These are phyloP conservation scores for Saccostrea cuccullata DNA, from an alignment of 1,140 invertebrate genomes.

Conservation along the genomic window DNA sequence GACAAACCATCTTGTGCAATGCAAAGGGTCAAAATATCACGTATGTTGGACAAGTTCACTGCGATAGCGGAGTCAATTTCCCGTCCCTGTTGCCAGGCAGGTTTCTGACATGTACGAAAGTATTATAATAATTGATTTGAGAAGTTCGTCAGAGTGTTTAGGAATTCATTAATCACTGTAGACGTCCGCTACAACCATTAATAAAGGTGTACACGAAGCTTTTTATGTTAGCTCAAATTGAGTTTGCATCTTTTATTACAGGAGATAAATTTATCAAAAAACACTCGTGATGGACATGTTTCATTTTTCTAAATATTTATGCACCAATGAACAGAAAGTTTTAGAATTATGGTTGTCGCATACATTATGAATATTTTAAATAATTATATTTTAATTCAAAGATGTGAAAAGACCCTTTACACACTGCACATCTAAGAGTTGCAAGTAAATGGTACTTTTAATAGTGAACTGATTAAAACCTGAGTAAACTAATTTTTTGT, in stretches of 20 bases:
- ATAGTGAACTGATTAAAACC: too few relatives aligned
- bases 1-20: not conserved
- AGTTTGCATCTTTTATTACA: not conserved
- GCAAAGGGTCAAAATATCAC: too few relatives aligned
- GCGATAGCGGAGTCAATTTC: not conserved
- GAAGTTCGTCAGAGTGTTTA: constrained; percentile 1
- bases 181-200: not conserved
- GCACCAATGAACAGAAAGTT: constrained; percentile 17
- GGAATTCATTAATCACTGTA: not conserved
- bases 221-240: constrained; percentile 11
- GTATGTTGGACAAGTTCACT: too few relatives aligned
- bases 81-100: not conserved
- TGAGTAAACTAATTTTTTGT: too few relatives aligned
- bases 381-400: too few relatives aligned
- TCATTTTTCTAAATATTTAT: constrained; percentile 25
- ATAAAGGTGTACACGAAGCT: not conserved
- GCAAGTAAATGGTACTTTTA: too few relatives aligned
- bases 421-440: too few relatives aligned
- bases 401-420: too few relatives aligned
- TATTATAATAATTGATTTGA: not conserved
- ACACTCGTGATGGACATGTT: not conserved
- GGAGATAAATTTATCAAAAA: not conserved
- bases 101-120: not conserved
- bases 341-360: not conserved
- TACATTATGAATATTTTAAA: not conserved